phyloP scores from a whole-genome alignment of 2,888 invertebrate species.

The Geophilus truncorum region DNA sequence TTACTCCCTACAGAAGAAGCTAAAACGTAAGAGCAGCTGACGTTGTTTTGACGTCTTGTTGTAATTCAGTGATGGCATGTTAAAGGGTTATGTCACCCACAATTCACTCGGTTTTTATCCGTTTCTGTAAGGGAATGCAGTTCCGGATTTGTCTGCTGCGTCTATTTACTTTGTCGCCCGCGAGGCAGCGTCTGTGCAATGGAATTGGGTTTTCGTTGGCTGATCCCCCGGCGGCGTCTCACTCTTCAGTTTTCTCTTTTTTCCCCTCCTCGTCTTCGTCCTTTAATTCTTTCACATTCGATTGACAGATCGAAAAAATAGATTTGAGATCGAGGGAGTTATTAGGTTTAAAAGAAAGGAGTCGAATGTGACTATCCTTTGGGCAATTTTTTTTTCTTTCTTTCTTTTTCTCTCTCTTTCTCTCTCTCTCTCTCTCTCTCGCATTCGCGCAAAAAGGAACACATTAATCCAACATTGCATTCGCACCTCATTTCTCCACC shows the following conservation, averaged over 20 bases:
- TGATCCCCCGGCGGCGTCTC: background rate
- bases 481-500: background rate
- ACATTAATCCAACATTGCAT: background rate
- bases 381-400: background rate
- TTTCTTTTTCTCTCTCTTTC: background rate
- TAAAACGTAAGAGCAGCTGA: too few relatives aligned
- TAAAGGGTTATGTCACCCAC: background rate
- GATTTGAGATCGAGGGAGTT: background rate
- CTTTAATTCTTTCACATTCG: slow-evolving; percentile 1
- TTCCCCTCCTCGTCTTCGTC: background rate
- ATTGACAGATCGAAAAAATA: background rate
- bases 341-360: background rate
- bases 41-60: background rate
- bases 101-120: too few relatives aligned
- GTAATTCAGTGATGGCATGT: slow-evolving; percentile 6
- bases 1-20: too few relatives aligned
- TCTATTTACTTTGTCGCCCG: slow-evolving; percentile 15
- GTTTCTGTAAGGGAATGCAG: background rate
- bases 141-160: background rate
- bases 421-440: background rate
- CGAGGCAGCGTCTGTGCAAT: background rate
- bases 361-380: too few relatives aligned
- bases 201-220: background rate
- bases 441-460: background rate
- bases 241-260: background rate